Percentiles rank a stretch among this genome's conserved stretches.
phyloP scores from a whole-genome alignment of 2,797 vertebrate genomes.

The Pangasius larnaudii region DNA sequence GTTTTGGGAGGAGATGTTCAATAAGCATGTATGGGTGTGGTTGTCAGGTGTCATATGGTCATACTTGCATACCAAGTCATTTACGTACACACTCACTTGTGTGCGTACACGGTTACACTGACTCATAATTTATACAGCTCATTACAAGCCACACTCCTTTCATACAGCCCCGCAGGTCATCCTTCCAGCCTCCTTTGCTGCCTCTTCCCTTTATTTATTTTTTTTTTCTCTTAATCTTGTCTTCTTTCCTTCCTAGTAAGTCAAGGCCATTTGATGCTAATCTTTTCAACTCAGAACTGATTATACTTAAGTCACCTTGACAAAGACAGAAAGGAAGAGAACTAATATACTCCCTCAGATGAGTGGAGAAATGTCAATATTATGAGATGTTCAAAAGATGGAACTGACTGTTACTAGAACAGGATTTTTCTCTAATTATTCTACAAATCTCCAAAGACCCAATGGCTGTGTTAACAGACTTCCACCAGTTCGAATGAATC shows the following conservation, averaged over 20 bases:
- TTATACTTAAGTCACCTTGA: conserved; percentile 1
- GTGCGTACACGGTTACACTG: conserved; percentile 4
- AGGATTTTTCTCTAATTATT: neutral
- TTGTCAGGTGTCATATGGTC: neutral
- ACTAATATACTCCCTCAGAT: neutral
- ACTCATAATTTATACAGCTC: conserved; percentile 25
- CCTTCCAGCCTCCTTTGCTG: neutral
- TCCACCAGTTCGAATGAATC: neutral
- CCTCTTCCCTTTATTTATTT: neutral
- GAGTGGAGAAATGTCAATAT: conserved; percentile 21
- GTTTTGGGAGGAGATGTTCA: neutral
- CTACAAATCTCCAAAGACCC: neutral
- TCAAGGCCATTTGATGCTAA: neutral
- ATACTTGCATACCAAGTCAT: neutral
- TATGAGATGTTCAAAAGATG: neutral
- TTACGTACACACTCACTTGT: neutral
- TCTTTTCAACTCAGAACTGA: neutral
- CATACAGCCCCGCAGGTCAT: conserved; percentile 2
- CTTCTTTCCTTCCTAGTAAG: neutral
- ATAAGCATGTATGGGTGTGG: neutral
- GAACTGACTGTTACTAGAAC: neutral
- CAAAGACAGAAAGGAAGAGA: neutral
- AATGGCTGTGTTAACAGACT: too few relatives aligned
- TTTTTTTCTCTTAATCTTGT: neutral
- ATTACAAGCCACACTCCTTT: neutral